Base-by-base conservation (phyloP, 2,888 invertebrate species). In the Agrenia bidenticulata region DNA sequence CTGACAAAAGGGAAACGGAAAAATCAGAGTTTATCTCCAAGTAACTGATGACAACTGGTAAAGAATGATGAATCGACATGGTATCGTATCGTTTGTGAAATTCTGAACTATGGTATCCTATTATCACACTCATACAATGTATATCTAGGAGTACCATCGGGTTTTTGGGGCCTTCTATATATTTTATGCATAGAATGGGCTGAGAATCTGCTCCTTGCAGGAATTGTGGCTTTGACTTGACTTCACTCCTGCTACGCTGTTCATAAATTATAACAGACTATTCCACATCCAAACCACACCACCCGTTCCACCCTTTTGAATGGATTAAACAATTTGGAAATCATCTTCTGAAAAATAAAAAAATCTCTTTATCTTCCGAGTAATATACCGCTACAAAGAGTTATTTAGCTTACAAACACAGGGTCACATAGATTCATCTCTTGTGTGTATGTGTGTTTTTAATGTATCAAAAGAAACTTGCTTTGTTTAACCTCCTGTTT, bases 1-100 rank as follows among this genome's bases (percentile, higher is more conserved):
- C 58, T 58, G 58, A 58, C 58, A 58, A 58, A 58, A 42, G 41
- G 58, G 45, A 45, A 57, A 58, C 58, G 58, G 58, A 61, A 65
- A 69, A 69, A 65, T 69, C 69, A 69, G 58, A 65, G 69, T 67
- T 72, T 72, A 72, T 69, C 72, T 67, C 67, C 55, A 63, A 62
- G 63, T 56, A 67, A 69, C 69, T 69, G 72, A 67, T 69, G 72
- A 72, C 72, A 69, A 72, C 67, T 67, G 64, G 69, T 65, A 67
- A 72, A 72, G 66, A 67, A 72, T 72, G 72, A 72, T 72, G 72
- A 69, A 72, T 72, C 72, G 72, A 72, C 68, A 50, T 49, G 49
- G 65, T 63, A 45, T 45, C 45, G 45, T 19, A 45, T 45, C 45
- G 45, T 45, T 17, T 45, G 56, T 64, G 64, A 61, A 56, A 60